Base-by-base conservation (phyloP, 2,888 invertebrate genomes). In the Metacarcinus magister region DNA sequence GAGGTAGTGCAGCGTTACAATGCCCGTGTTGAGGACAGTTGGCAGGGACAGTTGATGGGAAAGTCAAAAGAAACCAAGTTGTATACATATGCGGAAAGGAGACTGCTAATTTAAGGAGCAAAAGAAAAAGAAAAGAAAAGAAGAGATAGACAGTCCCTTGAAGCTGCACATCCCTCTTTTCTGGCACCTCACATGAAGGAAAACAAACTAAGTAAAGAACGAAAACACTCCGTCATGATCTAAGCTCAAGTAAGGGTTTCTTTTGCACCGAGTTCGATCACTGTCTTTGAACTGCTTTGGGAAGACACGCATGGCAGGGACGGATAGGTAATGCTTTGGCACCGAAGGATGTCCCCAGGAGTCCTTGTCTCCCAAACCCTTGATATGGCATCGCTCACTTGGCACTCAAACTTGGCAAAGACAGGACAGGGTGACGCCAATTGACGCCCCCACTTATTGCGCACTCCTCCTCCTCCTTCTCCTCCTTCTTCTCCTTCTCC, bases 321-420 rank as follows among this genome's bases (percentile, higher is more conserved):
- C 87, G 95, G 94, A 67, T 94, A 91, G 92, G 95, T 96, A 96
- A 96, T 90, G 96, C 96, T 96, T 96, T 96, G 96, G 96, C 96
- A 96, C 96, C 96, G 96, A 96, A 82, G 82, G 95, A 95, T 93
- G 89, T 96, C 96, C 96, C 96, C 91, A 39, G 44, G 54, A 92
- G 89, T 67, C 95, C 87, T 94, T 46, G 94, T 96, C 92, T 96
- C 95, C 96, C 94, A 96, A 89, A 67, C 92, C 87, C 82, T 67
- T 95, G 95, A 96, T 96, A 95, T 96, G 96, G 96, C 96, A 96
- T 95, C 96, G 28, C 96, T 39, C 96, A 93, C 96, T 96, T 96
- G 96, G 96, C 96, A 96, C 94, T 92, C 95, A 92, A 67, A 91
- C 95, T 95, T 95, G 95, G 92, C 95, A 92, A 90, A 95, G 90